These are phyloP conservation scores for Trissolcus basalis DNA, from an alignment of 1,140 invertebrate genomes.

Conservation along the genomic window DNA sequence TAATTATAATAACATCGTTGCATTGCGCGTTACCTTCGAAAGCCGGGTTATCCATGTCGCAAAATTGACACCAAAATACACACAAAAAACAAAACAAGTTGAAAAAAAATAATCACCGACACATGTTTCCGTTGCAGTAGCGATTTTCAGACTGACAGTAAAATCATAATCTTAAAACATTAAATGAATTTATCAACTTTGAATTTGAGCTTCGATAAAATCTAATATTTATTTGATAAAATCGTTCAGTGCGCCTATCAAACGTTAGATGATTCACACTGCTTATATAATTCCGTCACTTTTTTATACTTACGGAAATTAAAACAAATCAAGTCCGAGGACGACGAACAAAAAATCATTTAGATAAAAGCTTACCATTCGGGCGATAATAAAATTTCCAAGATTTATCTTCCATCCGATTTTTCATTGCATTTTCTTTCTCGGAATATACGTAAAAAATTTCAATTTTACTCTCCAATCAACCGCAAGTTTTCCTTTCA, in stretches of 20 bases:
- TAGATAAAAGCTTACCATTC: no score
- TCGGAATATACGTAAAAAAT: no score
- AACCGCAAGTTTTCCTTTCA: no score
- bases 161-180: conserved; percentile 2
- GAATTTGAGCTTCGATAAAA: conserved; percentile 19
- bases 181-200: conserved; percentile 22
- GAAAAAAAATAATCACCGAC: conserved; percentile 1
- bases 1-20: neutral
- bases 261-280: neutral
- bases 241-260: neutral
- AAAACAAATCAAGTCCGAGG: no score
- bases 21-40: conserved; percentile 7
- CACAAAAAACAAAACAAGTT: neutral
- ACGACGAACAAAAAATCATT: no score
- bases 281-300: neutral
- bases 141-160: conserved; percentile 10
- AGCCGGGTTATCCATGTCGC: conserved; percentile 22
- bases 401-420: no score
- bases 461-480: no score
- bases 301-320: no score
- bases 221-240: conserved; percentile 20
- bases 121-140: neutral
- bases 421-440: no score
- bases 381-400: no score
- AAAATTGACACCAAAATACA: neutral